A percentile compares a stretch with the other conserved stretches of the same genome.
These are phyloP conservation scores for Melanophora roralis DNA, from an alignment of 2,888 invertebrate species.

Conservation along the genomic window DNA sequence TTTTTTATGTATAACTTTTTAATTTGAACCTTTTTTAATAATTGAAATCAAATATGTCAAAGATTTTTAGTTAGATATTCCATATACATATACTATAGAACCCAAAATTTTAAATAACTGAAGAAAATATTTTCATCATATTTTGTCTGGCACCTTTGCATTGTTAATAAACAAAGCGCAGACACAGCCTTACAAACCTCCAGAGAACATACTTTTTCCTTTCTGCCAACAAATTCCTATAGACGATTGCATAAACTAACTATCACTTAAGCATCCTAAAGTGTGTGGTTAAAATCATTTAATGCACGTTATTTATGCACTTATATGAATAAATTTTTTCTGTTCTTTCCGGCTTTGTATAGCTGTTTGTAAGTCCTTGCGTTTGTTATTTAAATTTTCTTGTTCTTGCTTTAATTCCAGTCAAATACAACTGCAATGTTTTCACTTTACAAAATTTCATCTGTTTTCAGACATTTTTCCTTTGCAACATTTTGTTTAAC, in stretches of 20 bases:
- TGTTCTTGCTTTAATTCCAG: background rate
- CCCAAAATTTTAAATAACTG: no score
- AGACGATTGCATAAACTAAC: constrained; percentile 29
- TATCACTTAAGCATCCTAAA: constrained; percentile 31
- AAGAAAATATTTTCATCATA: no score
- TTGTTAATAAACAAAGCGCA: background rate
- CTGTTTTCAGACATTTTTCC: constrained; percentile 56
- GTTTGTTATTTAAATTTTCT: constrained; percentile 6
- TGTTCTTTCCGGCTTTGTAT: background rate
- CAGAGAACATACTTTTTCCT: background rate
- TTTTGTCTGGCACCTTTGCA: background rate
- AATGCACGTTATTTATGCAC: constrained; percentile 53
- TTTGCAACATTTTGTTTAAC: constrained; percentile 53
- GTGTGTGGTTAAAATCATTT: constrained; percentile 54
- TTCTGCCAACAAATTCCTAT: background rate
- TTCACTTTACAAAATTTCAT: background rate
- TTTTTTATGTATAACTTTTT: no score
- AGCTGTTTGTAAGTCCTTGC: background rate
- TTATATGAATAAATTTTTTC: constrained; percentile 40
- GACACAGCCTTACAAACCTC: background rate
- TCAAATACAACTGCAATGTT: constrained; percentile 32
- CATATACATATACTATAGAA: no score
- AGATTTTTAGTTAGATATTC: no score
- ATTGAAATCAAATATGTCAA: no score
- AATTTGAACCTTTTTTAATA: no score